Base-by-base conservation (phyloP, 1,140 invertebrate genomes). In the Neelides sp. region DNA sequence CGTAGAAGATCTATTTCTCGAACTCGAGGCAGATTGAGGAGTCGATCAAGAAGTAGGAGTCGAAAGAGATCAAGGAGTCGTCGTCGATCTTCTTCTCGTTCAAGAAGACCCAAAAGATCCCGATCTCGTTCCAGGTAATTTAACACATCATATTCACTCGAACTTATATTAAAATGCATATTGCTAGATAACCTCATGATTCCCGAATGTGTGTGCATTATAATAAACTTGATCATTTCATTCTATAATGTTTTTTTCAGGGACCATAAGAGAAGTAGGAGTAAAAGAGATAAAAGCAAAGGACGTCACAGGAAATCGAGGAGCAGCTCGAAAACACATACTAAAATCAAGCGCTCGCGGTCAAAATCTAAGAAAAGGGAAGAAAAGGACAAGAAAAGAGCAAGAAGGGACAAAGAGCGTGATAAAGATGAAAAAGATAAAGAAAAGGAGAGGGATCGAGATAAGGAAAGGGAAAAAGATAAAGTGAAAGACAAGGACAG, bases 341-440 rank as follows among this genome's bases (percentile, higher is more conserved):
- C n/a, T n/a, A n/a, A n/a, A n/a, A n/a, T n/a, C 17, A 70, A 69
- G 51, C 64, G 73, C 13, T 75, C 75, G 0, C 58, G 75, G 4
- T 75, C 73, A 0, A 67, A 69, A 2, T 73, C 72, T 3, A 48
- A 30, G 19, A 52, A 62, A 34, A 35, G 50, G 45, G 55, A 50
- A 12, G 70, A 70, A 39, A 68, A 66, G 0, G 44, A 35, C 32
- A 40, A 26, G 46, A 48, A 27, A 48, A 52, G 17, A 61, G 26
- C 24, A 23, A 42, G 12, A 52, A 55, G 30, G 50, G 51, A 37
- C 67, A 68, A 17, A 61, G 66, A 57, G 68, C 70, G 35, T 62
- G 66, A 56, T 64, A 65, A 57, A 47, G 60, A 59, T 19, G 41
- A 51, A 45, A 19, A 19, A 37, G 39, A 50, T 20, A 51, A 47